Evolutionary conservation across 2,888 invertebrate genomes (phyloP).

Genomic region (Acanthoscelides obtectus): DNA sequence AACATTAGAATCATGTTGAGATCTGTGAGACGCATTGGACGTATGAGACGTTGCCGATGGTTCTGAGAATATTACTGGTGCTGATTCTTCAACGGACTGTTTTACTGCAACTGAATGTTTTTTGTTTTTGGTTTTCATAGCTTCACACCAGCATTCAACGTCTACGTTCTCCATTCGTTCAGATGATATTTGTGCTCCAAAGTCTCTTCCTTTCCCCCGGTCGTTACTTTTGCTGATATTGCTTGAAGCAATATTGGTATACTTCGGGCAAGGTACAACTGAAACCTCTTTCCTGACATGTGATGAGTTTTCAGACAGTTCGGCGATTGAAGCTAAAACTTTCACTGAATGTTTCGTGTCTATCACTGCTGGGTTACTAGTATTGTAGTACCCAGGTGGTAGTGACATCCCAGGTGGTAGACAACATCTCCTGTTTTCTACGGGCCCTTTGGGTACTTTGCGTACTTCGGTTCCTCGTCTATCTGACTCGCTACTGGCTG

Average conservation of each 20-base stretch:
- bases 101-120: not conserved
- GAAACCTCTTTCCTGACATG: slow-evolving; percentile 11
- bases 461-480: too few species aligned
- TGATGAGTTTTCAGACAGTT: slow-evolving; percentile 28
- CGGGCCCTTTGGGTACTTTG: not conserved
- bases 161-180: not conserved
- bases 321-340: slow-evolving; percentile 29
- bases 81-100: not conserved
- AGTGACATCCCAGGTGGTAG: not conserved
- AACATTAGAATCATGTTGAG: not conserved
- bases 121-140: not conserved
- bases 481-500: not conserved
- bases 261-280: not conserved
- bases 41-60: not conserved
- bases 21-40: not conserved
- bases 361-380: slow-evolving; percentile 24
- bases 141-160: not conserved
- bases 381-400: slow-evolving; percentile 1
- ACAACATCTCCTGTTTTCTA: not conserved
- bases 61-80: not conserved
- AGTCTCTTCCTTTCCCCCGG: not conserved
- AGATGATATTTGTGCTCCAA: slow-evolving; percentile 1
- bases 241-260: not conserved
- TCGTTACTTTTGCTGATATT: not conserved
- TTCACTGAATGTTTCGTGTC: slow-evolving; percentile 30